Conservation (phyloP, 2,888 invertebrate species). For the Prionchulus punctatus region DNA sequence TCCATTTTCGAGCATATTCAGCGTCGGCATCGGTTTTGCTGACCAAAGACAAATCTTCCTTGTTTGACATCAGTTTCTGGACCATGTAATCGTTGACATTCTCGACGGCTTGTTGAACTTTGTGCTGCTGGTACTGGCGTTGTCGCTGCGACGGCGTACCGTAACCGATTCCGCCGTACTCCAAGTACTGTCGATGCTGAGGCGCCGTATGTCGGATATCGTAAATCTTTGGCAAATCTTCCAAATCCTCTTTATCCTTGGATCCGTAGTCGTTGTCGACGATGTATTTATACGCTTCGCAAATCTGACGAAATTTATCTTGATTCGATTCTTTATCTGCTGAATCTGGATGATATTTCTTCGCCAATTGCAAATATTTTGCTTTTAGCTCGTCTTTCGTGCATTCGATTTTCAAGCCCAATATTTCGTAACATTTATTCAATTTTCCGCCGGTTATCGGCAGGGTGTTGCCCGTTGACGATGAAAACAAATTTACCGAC, state of each 20-base stretch:
- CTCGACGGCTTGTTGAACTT: slow-evolving; percentile 53
- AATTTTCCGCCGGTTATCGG: slow-evolving; percentile 11
- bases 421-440: slow-evolving; percentile 29
- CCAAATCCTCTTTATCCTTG: slow-evolving; percentile 36
- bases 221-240: slow-evolving; percentile 39
- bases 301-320: slow-evolving; percentile 51
- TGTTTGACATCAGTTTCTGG: slow-evolving; percentile 31
- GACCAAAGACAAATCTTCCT: slow-evolving; percentile 46
- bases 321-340: slow-evolving; percentile 51
- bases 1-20: slow-evolving; percentile 49
- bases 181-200: slow-evolving; percentile 50
- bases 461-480: slow-evolving; percentile 9
- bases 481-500: too few species aligned
- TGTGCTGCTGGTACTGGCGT: slow-evolving; percentile 53
- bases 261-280: slow-evolving; percentile 31
- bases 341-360: slow-evolving; percentile 68
- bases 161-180: slow-evolving; percentile 56
- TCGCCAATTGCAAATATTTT: slow-evolving; percentile 58
- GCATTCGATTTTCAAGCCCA: slow-evolving; percentile 50
- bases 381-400: slow-evolving; percentile 54
- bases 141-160: slow-evolving; percentile 62
- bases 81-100: slow-evolving; percentile 46
- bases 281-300: slow-evolving; percentile 38
- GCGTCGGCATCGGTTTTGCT: slow-evolving; percentile 42
- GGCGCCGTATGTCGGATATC: slow-evolving; percentile 58